Conservation (phyloP, 1,140 invertebrate species). For the Glossosoma conforme region DNA sequence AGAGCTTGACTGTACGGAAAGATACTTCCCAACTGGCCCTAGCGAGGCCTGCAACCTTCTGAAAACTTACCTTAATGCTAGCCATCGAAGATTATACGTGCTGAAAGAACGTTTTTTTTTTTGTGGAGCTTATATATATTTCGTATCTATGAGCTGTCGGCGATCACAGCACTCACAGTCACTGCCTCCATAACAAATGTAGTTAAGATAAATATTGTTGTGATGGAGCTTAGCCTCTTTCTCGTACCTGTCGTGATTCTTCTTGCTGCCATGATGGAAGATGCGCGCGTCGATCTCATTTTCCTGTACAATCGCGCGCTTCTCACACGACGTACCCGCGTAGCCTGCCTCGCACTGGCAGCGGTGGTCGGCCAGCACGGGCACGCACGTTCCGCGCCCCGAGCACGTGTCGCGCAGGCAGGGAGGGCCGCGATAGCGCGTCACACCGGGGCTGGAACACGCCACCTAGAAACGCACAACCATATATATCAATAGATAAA, state of each 20-base stretch:
- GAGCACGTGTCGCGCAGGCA: slow-evolving; percentile 67
- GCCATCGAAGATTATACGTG: no score
- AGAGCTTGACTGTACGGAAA: no score
- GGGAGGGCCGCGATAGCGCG: slow-evolving; percentile 62
- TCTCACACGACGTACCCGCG: slow-evolving; percentile 65
- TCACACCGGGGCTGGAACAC: slow-evolving; percentile 23
- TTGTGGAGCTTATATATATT: neutral
- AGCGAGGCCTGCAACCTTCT: no score
- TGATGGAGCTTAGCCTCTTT: no score
- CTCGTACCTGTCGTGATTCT: slow-evolving; percentile 22
- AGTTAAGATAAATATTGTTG: no score
- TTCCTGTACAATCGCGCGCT: slow-evolving; percentile 14
- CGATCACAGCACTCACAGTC: no score
- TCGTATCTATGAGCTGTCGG: no score
- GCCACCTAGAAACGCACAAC: slow-evolving; percentile 1
- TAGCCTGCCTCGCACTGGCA: slow-evolving; percentile 65
- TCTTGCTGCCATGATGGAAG: slow-evolving; percentile 17
- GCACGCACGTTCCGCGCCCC: slow-evolving; percentile 72
- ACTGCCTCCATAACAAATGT: no score
- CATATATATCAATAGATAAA: no score
- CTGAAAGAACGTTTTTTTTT: neutral
- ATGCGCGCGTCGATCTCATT: slow-evolving; percentile 23
- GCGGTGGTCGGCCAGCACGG: slow-evolving; percentile 63
- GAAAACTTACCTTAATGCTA: no score
- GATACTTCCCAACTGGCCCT: no score